Conservation (phyloP, 2,797 vertebrate species). For the Loris lydekkerianus region DNA sequence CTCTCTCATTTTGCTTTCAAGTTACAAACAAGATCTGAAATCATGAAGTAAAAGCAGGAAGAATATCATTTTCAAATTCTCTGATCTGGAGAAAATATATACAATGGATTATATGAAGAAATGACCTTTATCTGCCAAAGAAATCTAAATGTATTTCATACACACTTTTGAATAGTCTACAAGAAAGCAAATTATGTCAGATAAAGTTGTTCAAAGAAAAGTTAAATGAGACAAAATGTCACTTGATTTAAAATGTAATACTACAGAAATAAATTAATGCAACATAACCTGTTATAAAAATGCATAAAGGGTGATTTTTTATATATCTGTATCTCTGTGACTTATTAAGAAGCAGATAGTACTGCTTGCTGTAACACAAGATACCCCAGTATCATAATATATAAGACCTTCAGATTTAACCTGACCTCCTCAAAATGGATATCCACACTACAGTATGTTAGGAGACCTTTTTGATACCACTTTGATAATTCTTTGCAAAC, state of each 20-base stretch:
- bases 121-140: conserved; percentile 71
- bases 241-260: conserved; percentile 73
- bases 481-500: conserved; percentile 91
- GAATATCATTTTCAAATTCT: conserved; percentile 75
- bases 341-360: conserved; percentile 81
- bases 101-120: conserved; percentile 59
- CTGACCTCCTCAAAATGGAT: conserved; percentile 89
- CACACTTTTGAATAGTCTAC: conserved; percentile 66
- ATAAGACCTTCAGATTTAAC: conserved; percentile 88
- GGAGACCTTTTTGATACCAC: conserved; percentile 90
- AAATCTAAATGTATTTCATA: conserved; percentile 73
- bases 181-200: conserved; percentile 69
- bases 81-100: conserved; percentile 57
- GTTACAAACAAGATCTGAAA: conserved; percentile 67
- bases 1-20: conserved; percentile 60
- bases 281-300: conserved; percentile 50
- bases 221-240: conserved; percentile 74
- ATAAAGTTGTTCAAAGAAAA: conserved; percentile 74
- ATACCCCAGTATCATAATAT: conserved; percentile 77
- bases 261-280: conserved; percentile 62
- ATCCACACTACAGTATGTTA: conserved; percentile 87
- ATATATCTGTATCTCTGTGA: conserved; percentile 75
- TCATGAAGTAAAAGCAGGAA: conserved; percentile 64
- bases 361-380: conserved; percentile 83
- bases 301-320: conserved; percentile 54